These are phyloP conservation scores for Neoascia interrupta DNA, from an alignment of 2,888 invertebrate species.

Conservation along the genomic window DNA sequence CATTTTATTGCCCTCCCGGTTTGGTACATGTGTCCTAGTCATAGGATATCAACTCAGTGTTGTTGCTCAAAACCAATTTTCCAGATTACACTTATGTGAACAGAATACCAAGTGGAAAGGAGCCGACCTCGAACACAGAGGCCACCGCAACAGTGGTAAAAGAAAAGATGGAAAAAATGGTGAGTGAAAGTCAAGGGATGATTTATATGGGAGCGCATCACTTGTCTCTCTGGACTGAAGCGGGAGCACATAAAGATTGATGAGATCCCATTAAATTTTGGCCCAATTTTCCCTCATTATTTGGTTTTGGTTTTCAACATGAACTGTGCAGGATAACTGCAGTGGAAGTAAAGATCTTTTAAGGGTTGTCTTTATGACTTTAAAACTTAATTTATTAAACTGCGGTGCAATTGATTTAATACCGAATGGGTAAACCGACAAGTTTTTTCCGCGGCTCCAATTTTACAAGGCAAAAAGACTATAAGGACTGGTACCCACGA, in stretches of 20 bases:
- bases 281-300: constrained; percentile 33
- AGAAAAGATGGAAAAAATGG: constrained; percentile 1
- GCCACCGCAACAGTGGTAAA: constrained; percentile 1
- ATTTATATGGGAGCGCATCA: constrained; percentile 47
- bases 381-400: too few species aligned
- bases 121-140: background rate
- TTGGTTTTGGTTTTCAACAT: background rate
- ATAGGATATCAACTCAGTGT: constrained; percentile 20
- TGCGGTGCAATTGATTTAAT: too few species aligned
- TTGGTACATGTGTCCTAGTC: constrained; percentile 37
- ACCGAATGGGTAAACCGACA: too few species aligned
- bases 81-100: constrained; percentile 41
- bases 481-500: too few species aligned
- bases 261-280: constrained; percentile 23
- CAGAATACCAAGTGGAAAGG: constrained; percentile 42
- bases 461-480: too few species aligned
- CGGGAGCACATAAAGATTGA: constrained; percentile 35
- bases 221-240: constrained; percentile 12
- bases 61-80: constrained; percentile 34
- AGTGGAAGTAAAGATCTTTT: too few species aligned
- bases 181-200: constrained; percentile 30
- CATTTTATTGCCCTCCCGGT: constrained; percentile 26
- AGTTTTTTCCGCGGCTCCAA: too few species aligned
- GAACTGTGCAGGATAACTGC: too few species aligned
- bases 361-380: too few species aligned